Percentiles rank a stretch among this genome's conserved stretches.
These are phyloP conservation scores for Bellardia bayeri DNA, from an alignment of 2,888 invertebrate species.

Conservation along the genomic window DNA sequence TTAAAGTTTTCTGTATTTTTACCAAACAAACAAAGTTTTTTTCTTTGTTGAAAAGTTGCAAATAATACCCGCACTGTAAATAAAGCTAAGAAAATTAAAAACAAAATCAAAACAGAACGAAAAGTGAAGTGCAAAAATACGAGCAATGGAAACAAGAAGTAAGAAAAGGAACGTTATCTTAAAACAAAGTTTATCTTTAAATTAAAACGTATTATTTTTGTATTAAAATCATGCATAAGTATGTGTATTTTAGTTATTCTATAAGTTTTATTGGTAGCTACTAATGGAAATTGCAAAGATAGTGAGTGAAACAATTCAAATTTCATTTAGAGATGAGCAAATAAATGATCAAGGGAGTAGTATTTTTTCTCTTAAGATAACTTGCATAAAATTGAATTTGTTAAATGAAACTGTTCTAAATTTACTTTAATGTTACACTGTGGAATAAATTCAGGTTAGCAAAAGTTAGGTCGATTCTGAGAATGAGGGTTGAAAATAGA, in stretches of 20 bases:
- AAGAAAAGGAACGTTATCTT: slow-evolving; percentile 1
- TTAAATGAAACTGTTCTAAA: no score
- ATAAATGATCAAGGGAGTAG: neutral
- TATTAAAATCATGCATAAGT: slow-evolving; percentile 11
- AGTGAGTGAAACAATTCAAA: neutral
- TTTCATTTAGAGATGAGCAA: neutral
- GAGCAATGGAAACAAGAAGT: neutral
- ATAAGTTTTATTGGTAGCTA: neutral
- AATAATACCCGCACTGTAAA: slow-evolving; percentile 70
- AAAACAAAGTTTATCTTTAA: slow-evolving; percentile 13
- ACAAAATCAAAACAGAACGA: slow-evolving; percentile 34
- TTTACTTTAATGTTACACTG: no score
- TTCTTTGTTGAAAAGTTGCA: slow-evolving; percentile 65
- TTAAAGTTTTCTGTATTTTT: slow-evolving; percentile 67
- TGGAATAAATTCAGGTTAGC: no score
- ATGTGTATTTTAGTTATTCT: neutral
- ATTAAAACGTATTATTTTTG: slow-evolving; percentile 24
- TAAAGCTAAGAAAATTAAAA: slow-evolving; percentile 58
- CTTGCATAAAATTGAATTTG: no score
- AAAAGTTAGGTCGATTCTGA: no score
- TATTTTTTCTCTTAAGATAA: no score
- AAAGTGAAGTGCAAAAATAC: neutral
- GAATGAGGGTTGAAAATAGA: no score
- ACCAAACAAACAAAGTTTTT: slow-evolving; percentile 68
- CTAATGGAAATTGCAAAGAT: neutral